Evolutionary conservation across 2,888 invertebrate species (phyloP).

Genomic region (Liposcelis brunnea): DNA sequence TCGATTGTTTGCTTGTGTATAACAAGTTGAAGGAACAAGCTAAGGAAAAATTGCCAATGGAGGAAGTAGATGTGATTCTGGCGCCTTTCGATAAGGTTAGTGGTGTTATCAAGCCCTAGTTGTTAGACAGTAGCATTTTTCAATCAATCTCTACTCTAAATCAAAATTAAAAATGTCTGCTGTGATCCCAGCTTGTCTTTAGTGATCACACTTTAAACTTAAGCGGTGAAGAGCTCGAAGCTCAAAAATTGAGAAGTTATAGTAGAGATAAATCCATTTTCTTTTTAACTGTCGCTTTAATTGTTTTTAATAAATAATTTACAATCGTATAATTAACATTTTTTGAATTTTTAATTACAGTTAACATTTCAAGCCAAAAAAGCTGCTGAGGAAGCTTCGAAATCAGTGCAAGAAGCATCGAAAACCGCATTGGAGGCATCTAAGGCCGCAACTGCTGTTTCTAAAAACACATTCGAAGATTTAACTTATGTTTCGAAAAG

Average conservation of each 20-base stretch:
- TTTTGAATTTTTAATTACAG: slow-evolving; percentile 27
- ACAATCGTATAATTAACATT: too few relatives aligned
- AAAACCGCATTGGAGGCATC: slow-evolving; percentile 72
- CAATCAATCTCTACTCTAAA: neutral
- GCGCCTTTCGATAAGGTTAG: slow-evolving; percentile 69
- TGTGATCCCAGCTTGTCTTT: slow-evolving; percentile 7
- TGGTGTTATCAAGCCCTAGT: slow-evolving; percentile 15
- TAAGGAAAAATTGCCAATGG: slow-evolving; percentile 44
- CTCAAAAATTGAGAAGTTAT: too few relatives aligned
- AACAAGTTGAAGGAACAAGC: slow-evolving; percentile 41
- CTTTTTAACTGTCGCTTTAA: too few relatives aligned
- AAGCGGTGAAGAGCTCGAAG: too few relatives aligned
- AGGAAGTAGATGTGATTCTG: slow-evolving; percentile 49
- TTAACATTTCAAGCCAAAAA: slow-evolving; percentile 76
- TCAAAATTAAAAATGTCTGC: neutral
- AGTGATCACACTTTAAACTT: slow-evolving; percentile 5
- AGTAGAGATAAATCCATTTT: too few relatives aligned
- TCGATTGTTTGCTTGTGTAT: slow-evolving; percentile 17
- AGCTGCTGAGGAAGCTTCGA: slow-evolving; percentile 65
- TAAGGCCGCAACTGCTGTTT: slow-evolving; percentile 72
- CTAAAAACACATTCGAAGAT: slow-evolving; percentile 76
- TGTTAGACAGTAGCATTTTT: neutral
- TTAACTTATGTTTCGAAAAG: slow-evolving; percentile 79
- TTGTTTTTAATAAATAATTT: too few relatives aligned
- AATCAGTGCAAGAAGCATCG: slow-evolving; percentile 68